phyloP scores from a whole-genome alignment of 2,888 invertebrate species.

The Helobdella robusta region DNA sequence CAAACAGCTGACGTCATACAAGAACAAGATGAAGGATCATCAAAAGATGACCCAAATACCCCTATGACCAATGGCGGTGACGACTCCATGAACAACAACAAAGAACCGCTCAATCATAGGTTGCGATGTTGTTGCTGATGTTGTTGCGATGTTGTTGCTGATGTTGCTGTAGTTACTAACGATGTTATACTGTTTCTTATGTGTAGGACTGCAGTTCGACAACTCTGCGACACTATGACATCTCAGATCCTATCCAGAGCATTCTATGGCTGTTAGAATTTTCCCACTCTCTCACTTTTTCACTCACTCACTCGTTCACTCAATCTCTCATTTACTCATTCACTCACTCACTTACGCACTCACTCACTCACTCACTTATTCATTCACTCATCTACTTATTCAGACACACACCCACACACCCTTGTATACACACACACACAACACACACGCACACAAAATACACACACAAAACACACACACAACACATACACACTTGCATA shows the following conservation, averaged over 20 bases:
- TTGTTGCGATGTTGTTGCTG: too few species aligned
- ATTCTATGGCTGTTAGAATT: conserved; percentile 72
- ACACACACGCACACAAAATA: too few species aligned
- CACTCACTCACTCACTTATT: not conserved
- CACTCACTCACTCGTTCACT: not conserved
- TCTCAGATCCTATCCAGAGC: conserved; percentile 87
- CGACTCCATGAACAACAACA: not conserved
- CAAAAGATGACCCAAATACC: not conserved
- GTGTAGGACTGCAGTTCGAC: conserved; percentile 54
- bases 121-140: not conserved
- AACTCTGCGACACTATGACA: conserved; percentile 87
- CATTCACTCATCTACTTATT: too few species aligned
- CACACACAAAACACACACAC: too few species aligned
- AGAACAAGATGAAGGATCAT: conserved; percentile 4
- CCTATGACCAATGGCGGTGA: not conserved
- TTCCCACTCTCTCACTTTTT: not conserved
- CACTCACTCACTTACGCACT: not conserved
- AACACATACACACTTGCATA: not conserved
- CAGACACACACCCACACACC: too few species aligned
- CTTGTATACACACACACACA: too few species aligned
- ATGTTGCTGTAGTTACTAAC: too few species aligned
- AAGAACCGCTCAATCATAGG: too few species aligned
- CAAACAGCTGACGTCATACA: not conserved
- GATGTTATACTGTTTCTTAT: too few species aligned
- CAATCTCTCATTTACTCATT: not conserved